A percentile compares a stretch with the other conserved stretches of the same genome.
Conservation (phyloP, 2,113 vertebrate species). For the Nothobranchius furzeri region DNA sequence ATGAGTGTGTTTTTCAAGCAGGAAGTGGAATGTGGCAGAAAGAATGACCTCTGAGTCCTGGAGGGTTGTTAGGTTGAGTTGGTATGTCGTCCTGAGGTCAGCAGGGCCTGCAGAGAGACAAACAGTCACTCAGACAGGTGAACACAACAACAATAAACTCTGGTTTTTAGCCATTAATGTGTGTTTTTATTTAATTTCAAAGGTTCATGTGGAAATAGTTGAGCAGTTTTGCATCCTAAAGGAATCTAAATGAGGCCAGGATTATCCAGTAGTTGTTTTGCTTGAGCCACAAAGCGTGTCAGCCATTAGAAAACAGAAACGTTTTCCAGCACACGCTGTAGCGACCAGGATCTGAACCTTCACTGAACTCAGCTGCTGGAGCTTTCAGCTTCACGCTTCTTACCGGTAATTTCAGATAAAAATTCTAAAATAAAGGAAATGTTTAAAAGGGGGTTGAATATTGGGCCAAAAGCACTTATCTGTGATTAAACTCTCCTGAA, state of each 20-base stretch:
- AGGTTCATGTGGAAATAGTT: constrained; percentile 4
- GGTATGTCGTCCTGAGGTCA: constrained; percentile 74
- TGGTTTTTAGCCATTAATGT: background rate
- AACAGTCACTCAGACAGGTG: constrained; percentile 39
- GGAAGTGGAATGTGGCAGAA: constrained; percentile 89
- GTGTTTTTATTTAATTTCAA: background rate
- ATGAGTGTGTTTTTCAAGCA: constrained; percentile 73
- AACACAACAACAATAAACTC: constrained; percentile 4
- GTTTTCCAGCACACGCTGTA: background rate
- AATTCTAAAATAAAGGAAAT: background rate
- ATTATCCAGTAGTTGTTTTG: constrained; percentile 11
- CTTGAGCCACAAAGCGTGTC: constrained; percentile 13
- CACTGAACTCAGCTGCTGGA: constrained; percentile 9
- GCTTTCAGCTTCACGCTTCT: background rate
- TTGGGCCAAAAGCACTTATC: constrained; percentile 10
- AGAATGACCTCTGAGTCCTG: constrained; percentile 91
- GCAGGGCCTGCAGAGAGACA: constrained; percentile 54
- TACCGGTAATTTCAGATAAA: background rate
- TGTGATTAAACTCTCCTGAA: constrained; percentile 1
- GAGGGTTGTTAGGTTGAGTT: constrained; percentile 89
- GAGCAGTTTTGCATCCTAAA: background rate
- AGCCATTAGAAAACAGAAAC: constrained; percentile 16
- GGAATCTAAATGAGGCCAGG: constrained; percentile 4
- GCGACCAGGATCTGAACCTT: constrained; percentile 4
- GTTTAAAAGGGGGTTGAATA: background rate